A percentile compares a stretch with the other conserved stretches of the same genome.
Conservation (phyloP, 2,113 vertebrate species). For the Indicator maculatus region DNA sequence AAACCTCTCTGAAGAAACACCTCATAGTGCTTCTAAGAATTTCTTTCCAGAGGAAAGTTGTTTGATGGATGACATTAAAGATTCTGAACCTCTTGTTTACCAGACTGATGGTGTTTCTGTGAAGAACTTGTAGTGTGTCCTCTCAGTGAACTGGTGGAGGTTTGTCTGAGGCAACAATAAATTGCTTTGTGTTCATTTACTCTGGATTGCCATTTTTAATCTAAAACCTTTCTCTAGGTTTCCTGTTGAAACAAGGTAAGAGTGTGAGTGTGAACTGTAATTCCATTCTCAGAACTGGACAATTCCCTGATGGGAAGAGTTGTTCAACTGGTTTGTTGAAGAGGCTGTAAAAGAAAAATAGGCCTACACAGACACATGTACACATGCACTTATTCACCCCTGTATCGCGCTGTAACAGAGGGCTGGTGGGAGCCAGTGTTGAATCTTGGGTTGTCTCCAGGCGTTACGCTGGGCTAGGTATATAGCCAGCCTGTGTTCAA, state of each 20-base stretch:
- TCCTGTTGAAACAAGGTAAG: neutral
- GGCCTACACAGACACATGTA: neutral
- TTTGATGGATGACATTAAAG: neutral
- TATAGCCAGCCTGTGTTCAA: neutral
- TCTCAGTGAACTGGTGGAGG: neutral
- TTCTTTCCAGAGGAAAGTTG: neutral
- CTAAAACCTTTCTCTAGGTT: neutral
- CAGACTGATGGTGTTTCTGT: neutral
- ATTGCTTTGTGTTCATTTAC: neutral
- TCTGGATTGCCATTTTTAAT: neutral
- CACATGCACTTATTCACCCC: no score
- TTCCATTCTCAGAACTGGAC: neutral
- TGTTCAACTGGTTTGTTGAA: neutral
- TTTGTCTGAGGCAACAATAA: neutral
- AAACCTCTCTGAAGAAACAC: neutral
- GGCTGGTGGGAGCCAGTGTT: neutral
- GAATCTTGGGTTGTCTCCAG: fast-evolving
- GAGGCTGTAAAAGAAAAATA: neutral
- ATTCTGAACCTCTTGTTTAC: neutral
- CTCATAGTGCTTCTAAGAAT: fast-evolving
- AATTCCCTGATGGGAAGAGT: neutral
- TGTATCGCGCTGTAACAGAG: neutral
- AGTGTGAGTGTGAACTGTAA: neutral
- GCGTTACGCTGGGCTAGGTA: fast-evolving
- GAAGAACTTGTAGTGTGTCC: neutral